Evolutionary conservation across 2,797 vertebrate species (phyloP).

Genomic region (Mastacembelus armatus): DNA sequence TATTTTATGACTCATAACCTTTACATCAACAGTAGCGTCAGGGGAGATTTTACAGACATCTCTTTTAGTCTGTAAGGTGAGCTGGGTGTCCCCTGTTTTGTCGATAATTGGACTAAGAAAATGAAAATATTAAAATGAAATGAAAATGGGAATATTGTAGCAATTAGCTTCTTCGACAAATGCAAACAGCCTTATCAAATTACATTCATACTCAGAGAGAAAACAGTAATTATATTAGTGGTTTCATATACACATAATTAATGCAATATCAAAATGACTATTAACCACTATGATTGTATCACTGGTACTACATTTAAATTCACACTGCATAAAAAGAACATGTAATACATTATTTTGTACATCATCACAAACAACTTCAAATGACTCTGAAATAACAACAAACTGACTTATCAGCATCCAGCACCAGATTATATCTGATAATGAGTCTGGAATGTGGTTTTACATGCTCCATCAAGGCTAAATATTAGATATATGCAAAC

Average conservation of each 20-base stretch:
- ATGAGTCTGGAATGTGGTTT: conserved; percentile 25
- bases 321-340: not conserved
- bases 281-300: conserved; percentile 7
- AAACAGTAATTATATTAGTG: conserved; percentile 35
- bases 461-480: conserved; percentile 15
- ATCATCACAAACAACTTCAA: conserved; percentile 26
- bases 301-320: conserved; percentile 10
- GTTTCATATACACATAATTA: conserved; percentile 38
- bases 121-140: no score
- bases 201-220: conserved; percentile 1
- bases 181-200: conserved; percentile 48
- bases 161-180: conserved; percentile 30
- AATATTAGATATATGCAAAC: conserved; percentile 5
- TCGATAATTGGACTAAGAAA: conserved; percentile 30
- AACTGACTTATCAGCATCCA: conserved; percentile 27
- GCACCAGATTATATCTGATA: conserved; percentile 22
- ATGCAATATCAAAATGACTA: conserved; percentile 16
- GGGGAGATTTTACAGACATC: not conserved
- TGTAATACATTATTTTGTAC: conserved; percentile 16
- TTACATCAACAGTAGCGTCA: not conserved
- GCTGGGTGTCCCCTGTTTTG: conserved; percentile 1
- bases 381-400: conserved; percentile 6
- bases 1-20: not conserved
- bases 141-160: conserved; percentile 47
- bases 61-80: conserved; percentile 7